Evolutionary conservation across 2,888 invertebrate species (phyloP), one percentile per base, ranked within the genome.

Genomic region (Hipparchia sbordonii): DNA sequence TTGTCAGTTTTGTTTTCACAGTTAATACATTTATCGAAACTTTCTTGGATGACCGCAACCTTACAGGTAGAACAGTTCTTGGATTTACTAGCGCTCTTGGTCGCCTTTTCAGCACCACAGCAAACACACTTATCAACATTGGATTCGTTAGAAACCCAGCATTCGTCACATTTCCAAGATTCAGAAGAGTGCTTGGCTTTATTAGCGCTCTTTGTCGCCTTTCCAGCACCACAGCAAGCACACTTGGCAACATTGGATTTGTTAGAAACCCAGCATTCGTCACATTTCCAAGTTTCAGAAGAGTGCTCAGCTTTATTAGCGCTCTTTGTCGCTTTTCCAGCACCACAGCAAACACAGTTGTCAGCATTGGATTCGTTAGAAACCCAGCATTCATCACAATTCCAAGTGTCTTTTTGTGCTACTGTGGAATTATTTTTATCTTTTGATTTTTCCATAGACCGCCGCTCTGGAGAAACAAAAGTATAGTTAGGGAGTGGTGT

Each of bases 341-440:
- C 80, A 3, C 87, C 87, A 79, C 90, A 91, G 60, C 86, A 85
- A 6, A 81, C 81, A 77, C 89, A 89, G 61, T 83, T 83, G 45
- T 87, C 86, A n/a, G 79, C 77, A 52, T 80, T 79, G 2, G 77
- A 54, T 72, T 86, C 83, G 74, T 89, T 89, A n/a, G 72, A 71
- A 23, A 86, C 84, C 85, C 82, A 87, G 72, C 88, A 88, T 69
- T 85, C 87, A 4, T 79, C 63, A 76, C 88, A 88, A 73, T 82
- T 78, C 87, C 86, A 87, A 62, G 85, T 82, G 81, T 74, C 66
- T 51, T 67, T 56, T 8, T 74, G 33, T 65, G 66, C 51, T 62
- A 73, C 70, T 59, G 77, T 74, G 71, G 12, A 74, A 77, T 75
- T 80, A 80, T 13, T 70, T 76, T 74, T 79, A 79, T 72, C 66